Percentiles rank a stretch among this genome's conserved stretches.
These are phyloP conservation scores for Orchesellides sinensis DNA, from an alignment of 2,888 invertebrate species.

Conservation along the genomic window DNA sequence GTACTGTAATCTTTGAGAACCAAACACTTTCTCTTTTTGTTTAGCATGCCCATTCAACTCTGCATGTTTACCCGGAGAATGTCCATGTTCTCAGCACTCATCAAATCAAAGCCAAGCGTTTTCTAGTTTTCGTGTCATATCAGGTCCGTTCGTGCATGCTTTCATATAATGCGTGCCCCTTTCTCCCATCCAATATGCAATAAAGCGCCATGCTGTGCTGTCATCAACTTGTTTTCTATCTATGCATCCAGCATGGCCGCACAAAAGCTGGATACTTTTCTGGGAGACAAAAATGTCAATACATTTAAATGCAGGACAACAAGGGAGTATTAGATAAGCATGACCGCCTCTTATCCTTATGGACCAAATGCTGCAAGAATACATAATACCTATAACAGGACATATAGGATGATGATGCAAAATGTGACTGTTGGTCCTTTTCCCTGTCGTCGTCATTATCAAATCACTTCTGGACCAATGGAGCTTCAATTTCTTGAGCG, in stretches of 20 bases:
- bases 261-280: too few species aligned
- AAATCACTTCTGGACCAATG: conserved; percentile 59
- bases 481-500: too few species aligned
- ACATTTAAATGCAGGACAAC: conserved; percentile 57
- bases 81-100: too few species aligned
- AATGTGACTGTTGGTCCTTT: conserved; percentile 24
- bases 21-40: not conserved
- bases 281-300: conserved; percentile 28
- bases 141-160: not conserved
- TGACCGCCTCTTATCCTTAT: conserved; percentile 51
- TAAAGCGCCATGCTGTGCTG: too few species aligned
- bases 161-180: too few species aligned
- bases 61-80: too few species aligned
- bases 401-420: conserved; percentile 2
- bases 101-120: not conserved
- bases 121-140: conserved; percentile 2
- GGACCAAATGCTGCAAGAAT: not conserved
- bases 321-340: conserved; percentile 48
- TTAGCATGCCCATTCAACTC: not conserved
- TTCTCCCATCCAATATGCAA: too few species aligned
- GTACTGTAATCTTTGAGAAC: not conserved
- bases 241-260: too few species aligned
- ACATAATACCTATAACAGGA: not conserved
- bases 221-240: too few species aligned
- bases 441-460: conserved; percentile 53